phyloP scores from a whole-genome alignment of 2,888 invertebrate genomes.

The Parasteatoda lunata region DNA sequence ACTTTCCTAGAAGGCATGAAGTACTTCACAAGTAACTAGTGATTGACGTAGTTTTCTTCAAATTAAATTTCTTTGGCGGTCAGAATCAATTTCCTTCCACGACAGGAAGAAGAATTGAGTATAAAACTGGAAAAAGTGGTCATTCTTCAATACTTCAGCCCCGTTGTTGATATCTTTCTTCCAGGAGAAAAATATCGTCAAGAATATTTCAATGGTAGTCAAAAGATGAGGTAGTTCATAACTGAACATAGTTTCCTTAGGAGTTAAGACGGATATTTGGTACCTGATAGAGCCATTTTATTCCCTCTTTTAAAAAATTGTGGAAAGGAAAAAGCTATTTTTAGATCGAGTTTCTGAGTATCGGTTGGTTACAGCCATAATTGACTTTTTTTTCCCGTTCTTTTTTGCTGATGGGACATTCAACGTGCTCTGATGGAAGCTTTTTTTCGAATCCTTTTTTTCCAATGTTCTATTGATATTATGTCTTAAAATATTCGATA shows the following conservation, averaged over 20 bases:
- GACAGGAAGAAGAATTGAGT: constrained; percentile 58
- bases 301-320: background rate
- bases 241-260: background rate
- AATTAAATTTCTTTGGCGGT: constrained; percentile 45
- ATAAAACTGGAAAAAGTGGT: constrained; percentile 48
- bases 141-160: constrained; percentile 28
- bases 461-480: too few relatives aligned
- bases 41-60: constrained; percentile 49
- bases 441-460: too few relatives aligned
- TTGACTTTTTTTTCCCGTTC: background rate
- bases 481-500: too few relatives aligned
- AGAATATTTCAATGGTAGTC: background rate
- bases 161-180: constrained; percentile 33
- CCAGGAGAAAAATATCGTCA: constrained; percentile 1
- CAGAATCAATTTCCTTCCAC: constrained; percentile 45
- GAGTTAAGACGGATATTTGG: background rate
- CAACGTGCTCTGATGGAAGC: background rate
- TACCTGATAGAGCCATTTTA: background rate
- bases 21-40: constrained; percentile 23
- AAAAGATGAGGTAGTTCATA: background rate
- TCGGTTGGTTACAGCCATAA: background rate
- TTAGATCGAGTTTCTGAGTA: constrained; percentile 1
- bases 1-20: constrained; percentile 1
- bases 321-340: background rate
- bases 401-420: background rate